These are phyloP conservation scores for Amyelois transitella DNA, from an alignment of 1,140 invertebrate species.

Conservation along the genomic window DNA sequence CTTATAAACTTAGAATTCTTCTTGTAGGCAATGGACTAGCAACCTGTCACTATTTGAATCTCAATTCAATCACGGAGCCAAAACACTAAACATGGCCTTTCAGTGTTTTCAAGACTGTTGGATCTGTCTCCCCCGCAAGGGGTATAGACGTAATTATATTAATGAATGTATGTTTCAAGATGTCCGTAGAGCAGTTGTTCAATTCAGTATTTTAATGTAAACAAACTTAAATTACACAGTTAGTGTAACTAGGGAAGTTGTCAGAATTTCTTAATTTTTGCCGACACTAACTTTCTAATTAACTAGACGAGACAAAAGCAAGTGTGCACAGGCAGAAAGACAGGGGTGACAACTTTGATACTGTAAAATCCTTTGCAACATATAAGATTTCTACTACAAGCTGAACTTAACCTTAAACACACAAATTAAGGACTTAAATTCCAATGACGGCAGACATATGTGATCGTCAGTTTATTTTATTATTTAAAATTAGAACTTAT, in stretches of 20 bases:
- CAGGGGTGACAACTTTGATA: conserved; percentile 51
- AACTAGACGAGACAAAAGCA: conserved; percentile 43
- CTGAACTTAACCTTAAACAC: conserved; percentile 5
- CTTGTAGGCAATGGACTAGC: too few species aligned
- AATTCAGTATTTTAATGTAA: background rate
- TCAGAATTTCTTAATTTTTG: conserved; percentile 31
- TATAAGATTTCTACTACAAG: background rate
- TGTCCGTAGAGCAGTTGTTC: too few species aligned
- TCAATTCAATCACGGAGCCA: too few species aligned
- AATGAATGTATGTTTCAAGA: too few species aligned
- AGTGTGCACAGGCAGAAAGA: conserved; percentile 41
- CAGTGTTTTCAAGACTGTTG: too few species aligned
- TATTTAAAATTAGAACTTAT: background rate
- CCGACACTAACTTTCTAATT: conserved; percentile 59
- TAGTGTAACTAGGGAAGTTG: conserved; percentile 22
- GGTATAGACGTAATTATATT: too few species aligned
- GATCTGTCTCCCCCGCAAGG: too few species aligned
- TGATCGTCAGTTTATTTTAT: background rate
- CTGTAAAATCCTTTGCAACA: conserved; percentile 29
- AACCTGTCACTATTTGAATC: too few species aligned
- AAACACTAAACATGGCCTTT: too few species aligned
- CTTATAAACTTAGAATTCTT: too few species aligned
- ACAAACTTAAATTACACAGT: background rate
- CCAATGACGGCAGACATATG: background rate
- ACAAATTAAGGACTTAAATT: background rate